Evolutionary conservation across 2,113 vertebrate genomes (phyloP), one percentile per base, ranked within the genome.

Genomic region (Mirounga angustirostris): DNA sequence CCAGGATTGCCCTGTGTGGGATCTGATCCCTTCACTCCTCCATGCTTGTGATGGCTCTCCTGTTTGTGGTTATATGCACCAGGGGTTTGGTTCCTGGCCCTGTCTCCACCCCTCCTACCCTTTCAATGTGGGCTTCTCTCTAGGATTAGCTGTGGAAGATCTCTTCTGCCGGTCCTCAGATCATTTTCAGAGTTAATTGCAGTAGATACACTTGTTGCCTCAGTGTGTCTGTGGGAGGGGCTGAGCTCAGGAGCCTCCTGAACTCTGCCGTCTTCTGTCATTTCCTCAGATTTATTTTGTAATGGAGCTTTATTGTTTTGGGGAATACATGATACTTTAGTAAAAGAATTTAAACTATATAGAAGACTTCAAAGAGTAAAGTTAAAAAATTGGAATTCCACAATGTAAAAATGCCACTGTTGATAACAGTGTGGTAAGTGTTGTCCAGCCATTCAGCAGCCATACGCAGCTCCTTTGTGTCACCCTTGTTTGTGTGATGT

Each of bases 281-380:
- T 78, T 50, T 43, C 43, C 19, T 65, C 46, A 65, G 28, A 11
- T 82, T 76, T 86, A 40, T 73, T 88, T 97, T 90, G 95, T 61
- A 94, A 12, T 56, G 36, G 69, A 61, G 40, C 71, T 93, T 56
- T 88, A 33, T 91, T 96, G 5, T 36, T 87, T 94, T 79, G 43
- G 52, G 56, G 91, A 82, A 88, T 86, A 54, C 14, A 22, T 91
- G 95, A 65, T 40, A 28, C 46, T 65, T 83, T 30, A 30, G 54
- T 95, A n/a, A 61, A 74, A 69, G 24, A 80, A 63, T 56, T 43
- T 18, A 80, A 73, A 80, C 43, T 69, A 1, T 59, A 11, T 54
- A 89, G 71, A 81, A 94, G 91, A 74, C 46, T 40, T 76, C 40
- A 52, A 84, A 89, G 33, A 78, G 54, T 5, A 67, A 86, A 74